Evolutionary conservation across 2,888 invertebrate genomes (phyloP), one percentile per base, ranked within the genome.

Genomic region (Mallateleia sp.): DNA sequence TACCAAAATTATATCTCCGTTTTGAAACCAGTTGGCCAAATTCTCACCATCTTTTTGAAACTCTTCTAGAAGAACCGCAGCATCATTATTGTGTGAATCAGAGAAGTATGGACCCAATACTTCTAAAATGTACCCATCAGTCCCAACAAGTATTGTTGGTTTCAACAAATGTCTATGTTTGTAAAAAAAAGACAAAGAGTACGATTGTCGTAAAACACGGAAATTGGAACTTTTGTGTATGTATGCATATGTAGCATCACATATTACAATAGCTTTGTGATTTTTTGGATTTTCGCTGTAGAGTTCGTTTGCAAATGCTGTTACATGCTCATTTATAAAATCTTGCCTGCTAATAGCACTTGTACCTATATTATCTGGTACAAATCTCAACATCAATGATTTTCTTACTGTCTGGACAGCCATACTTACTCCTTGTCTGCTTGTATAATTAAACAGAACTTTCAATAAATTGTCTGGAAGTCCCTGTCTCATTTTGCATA

Each of bases 401-500:
- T n/a, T 50, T 67, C 58, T 64, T 6, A 84, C 78, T 4, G 58
- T 25, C 38, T 22, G 42, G 14, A 84, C 34, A 52, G 72, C 66
- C 47, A 50, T 50, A 22, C 66, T 58, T n/a, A 71, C 58, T 34
- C 45, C 67, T 67, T 86, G 81, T 72, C 81, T 54, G n/a, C 66
- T 81, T 18, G 64, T 50, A 14, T 34, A 58, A 66, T 78, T 50
- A 66, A 81, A 86, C 15, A 86, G 20, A 9, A 78, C 15, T 45
- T 77, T 62, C 18, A 77, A 66, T 20, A 86, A 77, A 11, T 81
- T 72, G 38, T 85, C 71, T 20, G 69, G 22, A 15, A 81, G 38
- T 14, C 75, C 77, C 56, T 85, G 85, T 22, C 80, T 45, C 24
- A 85, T 24, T 77, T 85, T 81, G 14, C 71, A 71, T 32, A 85